These are phyloP conservation scores for Bursaphelenchus mucronatus DNA, from an alignment of 1,140 invertebrate species.

Conservation along the genomic window DNA sequence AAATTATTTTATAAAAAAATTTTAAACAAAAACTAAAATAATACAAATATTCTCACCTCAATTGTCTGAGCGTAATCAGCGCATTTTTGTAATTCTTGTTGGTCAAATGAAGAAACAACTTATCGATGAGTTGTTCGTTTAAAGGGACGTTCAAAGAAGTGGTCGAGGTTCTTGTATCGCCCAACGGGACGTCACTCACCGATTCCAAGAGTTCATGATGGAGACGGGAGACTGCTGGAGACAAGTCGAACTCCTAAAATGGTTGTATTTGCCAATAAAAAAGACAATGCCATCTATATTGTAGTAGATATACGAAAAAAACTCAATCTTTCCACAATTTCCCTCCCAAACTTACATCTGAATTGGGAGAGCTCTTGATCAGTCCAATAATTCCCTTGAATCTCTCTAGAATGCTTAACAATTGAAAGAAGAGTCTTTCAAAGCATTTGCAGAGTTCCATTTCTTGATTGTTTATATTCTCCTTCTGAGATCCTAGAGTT, in stretches of 20 bases:
- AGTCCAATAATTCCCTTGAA: conserved; percentile 76
- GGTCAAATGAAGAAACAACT: conserved; percentile 53
- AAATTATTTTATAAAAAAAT: conserved; percentile 21
- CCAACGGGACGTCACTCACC: conserved; percentile 26
- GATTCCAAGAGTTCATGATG: conserved; percentile 51
- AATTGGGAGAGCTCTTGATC: conserved; percentile 43
- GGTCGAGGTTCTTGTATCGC: conserved; percentile 26
- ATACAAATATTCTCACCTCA: conserved; percentile 36
- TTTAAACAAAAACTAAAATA: not conserved
- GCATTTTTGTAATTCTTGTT: conserved; percentile 57
- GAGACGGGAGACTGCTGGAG: conserved; percentile 50
- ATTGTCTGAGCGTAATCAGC: conserved; percentile 41
- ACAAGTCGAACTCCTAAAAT: conserved; percentile 57
- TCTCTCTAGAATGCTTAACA: conserved; percentile 81
- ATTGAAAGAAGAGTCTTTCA: conserved; percentile 92
- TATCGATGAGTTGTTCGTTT: conserved; percentile 40
- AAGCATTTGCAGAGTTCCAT: conserved; percentile 72
- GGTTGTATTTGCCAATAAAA: conserved; percentile 17
- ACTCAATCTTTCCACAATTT: not conserved
- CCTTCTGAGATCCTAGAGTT: conserved; percentile 9
- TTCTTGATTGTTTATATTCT: conserved; percentile 50
- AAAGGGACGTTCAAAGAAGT: conserved; percentile 28
- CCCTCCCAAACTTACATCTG: conserved; percentile 43
- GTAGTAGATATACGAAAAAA: not conserved
- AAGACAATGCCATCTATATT: conserved; percentile 9